Base-by-base conservation (phyloP, 2,888 invertebrate species). In the Acleris emargana region DNA sequence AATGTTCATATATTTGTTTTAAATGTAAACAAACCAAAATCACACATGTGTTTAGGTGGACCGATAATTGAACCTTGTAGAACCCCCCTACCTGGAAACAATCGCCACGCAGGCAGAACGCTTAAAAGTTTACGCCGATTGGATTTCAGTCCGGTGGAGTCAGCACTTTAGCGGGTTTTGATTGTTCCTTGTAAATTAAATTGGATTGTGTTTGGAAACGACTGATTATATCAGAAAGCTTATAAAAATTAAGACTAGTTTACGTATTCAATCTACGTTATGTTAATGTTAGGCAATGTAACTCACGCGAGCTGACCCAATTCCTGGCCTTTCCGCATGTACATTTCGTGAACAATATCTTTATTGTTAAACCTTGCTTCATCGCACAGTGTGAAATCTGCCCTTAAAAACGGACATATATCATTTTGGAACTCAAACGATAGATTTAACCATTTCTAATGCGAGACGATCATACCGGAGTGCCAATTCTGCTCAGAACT, bases 241-340 rank as follows among this genome's bases (percentile, higher is more conserved):
- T 1, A 5, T 43, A 16, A 43, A 43, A n/a, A 42, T 42, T 42
- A 16, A 42, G 25, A 42, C 42, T n/a, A 45, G 17, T 45, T 5
- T 45, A 17, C 17, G 45, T 17, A 45, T 45, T 45, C 38, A 38
- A 38, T 38, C 38, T 38, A 38, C 13, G 38, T 38, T 38, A 38
- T 38, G 38, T 38, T 32, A 9, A 32, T 32, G 32, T 32, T 32
- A 32, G 32, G 32, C 32, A 32, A 32, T 32, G 32, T 32, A 9
- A 32, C 32, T 54, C 20, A 18, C 54, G 38, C 54, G 38, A 20
- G 38, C 11, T 42, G 54, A 54, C 54, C 54, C 42, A 22, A 42
- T 54, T 54, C 42, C 16, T 3, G 16, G 20, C 38, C 20, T 54
- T 54, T 42, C 42, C 42, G 20, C 6, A 3, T n/a, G n/a, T 42